Base-by-base conservation (phyloP, 2,797 vertebrate species). In the Melanotaenia nigrans region DNA sequence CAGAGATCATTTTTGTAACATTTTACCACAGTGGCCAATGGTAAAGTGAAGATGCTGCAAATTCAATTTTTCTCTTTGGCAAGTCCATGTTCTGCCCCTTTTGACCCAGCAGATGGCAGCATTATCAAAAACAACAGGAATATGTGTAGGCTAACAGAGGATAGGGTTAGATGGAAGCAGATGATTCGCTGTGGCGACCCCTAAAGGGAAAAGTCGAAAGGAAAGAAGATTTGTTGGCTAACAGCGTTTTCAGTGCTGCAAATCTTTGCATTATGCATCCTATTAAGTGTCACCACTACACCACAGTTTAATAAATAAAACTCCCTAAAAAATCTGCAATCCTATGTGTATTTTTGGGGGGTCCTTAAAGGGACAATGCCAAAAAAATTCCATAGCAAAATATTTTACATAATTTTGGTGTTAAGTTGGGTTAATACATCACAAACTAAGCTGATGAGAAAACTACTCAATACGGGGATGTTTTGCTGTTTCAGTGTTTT, bases 91-190 rank as follows among this genome's bases (percentile, higher is more conserved):
- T 30, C 33, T 30, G 0, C 20, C 24, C 58, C 7, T 0, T 0
- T 59, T 68, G 60, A 32, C 1, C 77, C 90, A 79, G 65, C 60
- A 90, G 90, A 82, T 68, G 82, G 75, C 74, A 81, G 68, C 33
- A 81, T 73, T 61, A 32, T 61, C 67, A 35, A 47, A 30, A 54
- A 42, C 32, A 67, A 0, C 8, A 12, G 20, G 16, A 2, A 20
- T 38, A 32, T 28, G n/a, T n/a, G 54, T 1, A 57, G 0, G 1
- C 22, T 32, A 6, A 42, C n/a, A 11, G 32, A 30, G 28, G 28
- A 30, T 30, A 30, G 28, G 28, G 28, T 30, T 30, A 30, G 28
- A 30, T 30, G 28, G 28, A 30, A 30, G 28, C 28, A 30, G 28
- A 5, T 30, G 28, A 5, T 5, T 30, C 28, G 4, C 28, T 30